Evolutionary conservation across 2,888 invertebrate genomes (phyloP), one percentile per base, ranked within the genome.

Genomic region (Coelogynopora nodosa): DNA sequence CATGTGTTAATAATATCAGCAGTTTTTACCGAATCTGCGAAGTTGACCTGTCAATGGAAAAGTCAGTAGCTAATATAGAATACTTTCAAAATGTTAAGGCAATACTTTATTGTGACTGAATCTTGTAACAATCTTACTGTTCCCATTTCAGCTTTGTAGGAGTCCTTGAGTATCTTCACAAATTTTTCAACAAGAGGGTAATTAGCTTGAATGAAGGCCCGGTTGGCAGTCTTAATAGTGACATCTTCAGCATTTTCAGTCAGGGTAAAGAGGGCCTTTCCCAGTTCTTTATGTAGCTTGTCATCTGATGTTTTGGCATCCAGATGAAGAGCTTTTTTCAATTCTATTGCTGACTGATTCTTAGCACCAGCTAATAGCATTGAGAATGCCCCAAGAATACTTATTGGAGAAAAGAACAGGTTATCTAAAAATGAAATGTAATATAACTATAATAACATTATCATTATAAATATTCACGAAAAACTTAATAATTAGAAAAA

Each of bases 321-420:
- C 74, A 74, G 23, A 26, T 74, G 74, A 23, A 74, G 74, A 2
- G 74, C 74, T 13, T 5, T 2, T 26, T 74, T 74, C 74, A 74
- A 26, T 23, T 74, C 10, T 10, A 2, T 74, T 26, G 74, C 74
- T 74, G 74, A 74, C 23, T 74, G 74, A 26, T 26, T 26, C 74
- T 74, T 74, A 26, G 74, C 74, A 26, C 74, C 74, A 26, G 74
- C 74, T 26, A 74, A 74, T 74, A 74, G 23, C 10, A 74, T 74
- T 13, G 74, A 74, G 27, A 74, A 74, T n/a, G 74, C 74, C 2
- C 74, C 74, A 23, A 74, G 74, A 74, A 74, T 74, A 26, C 74
- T 74, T 26, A 74, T 26, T 26, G 74, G 74, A n/a, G 74, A 74
- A 23, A 10, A 74, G 27, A 74, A 74, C 2, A 74, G 18, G 27